Evolutionary conservation across 2,113 vertebrate genomes (phyloP).

Genomic region (Pelodiscus sinensis): DNA sequence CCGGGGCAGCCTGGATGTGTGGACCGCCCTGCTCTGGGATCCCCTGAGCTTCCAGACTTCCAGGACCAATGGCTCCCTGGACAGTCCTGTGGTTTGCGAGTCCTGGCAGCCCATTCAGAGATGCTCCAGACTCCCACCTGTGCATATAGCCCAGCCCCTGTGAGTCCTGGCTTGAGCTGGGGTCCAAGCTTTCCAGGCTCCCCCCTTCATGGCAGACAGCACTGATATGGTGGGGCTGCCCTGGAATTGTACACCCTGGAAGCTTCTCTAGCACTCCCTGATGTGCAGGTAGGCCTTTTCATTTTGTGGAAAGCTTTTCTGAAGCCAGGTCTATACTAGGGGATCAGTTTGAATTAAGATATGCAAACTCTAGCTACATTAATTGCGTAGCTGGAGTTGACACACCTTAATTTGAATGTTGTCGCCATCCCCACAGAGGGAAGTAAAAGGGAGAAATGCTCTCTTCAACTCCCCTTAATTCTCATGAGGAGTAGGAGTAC

Average conservation of each 20-base stretch:
- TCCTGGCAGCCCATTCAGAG: background rate
- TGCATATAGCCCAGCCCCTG: background rate
- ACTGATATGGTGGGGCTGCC: background rate
- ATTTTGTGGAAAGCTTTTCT: background rate
- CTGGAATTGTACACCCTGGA: background rate
- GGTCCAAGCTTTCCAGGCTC: background rate
- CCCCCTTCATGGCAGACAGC: background rate
- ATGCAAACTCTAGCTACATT: no score
- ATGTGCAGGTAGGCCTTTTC: background rate
- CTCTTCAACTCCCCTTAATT: no score
- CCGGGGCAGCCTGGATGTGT: background rate
- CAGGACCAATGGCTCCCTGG: background rate
- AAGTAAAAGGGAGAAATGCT: no score
- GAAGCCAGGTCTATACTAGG: no score
- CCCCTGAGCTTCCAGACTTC: background rate
- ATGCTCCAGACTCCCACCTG: background rate
- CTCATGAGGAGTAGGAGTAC: no score
- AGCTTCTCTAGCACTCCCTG: background rate
- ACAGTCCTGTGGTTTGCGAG: background rate
- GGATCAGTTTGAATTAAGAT: no score
- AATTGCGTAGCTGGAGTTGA: no score
- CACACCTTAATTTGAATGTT: no score
- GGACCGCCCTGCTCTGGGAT: background rate
- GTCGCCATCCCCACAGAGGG: no score
- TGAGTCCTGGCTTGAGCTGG: background rate